phyloP scores from a whole-genome alignment of 1,140 invertebrate genomes.

The Ectropis grisescens region DNA sequence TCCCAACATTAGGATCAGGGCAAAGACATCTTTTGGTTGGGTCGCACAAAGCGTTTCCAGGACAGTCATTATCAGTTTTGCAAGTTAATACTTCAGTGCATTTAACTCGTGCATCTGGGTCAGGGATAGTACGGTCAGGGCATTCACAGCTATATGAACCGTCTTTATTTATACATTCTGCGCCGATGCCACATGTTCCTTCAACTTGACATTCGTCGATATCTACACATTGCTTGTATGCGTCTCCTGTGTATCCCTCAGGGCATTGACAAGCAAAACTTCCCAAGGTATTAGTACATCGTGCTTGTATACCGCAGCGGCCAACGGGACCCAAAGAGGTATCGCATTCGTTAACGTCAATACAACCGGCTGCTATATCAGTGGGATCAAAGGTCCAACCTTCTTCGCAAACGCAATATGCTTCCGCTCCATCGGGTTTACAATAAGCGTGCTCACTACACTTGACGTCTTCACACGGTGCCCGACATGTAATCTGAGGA shows the following conservation, averaged over 20 bases:
- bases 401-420: slow-evolving; percentile 93
- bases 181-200: slow-evolving; percentile 81
- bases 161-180: slow-evolving; percentile 82
- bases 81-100: slow-evolving; percentile 88
- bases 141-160: slow-evolving; percentile 86
- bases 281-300: slow-evolving; percentile 87
- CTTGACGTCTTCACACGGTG: slow-evolving; percentile 91
- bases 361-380: slow-evolving; percentile 89
- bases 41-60: slow-evolving; percentile 91
- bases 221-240: slow-evolving; percentile 82
- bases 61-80: slow-evolving; percentile 81
- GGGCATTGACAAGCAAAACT: slow-evolving; percentile 84
- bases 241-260: slow-evolving; percentile 84
- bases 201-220: slow-evolving; percentile 83
- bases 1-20: slow-evolving; percentile 90
- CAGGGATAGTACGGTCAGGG: slow-evolving; percentile 83
- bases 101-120: slow-evolving; percentile 83
- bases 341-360: slow-evolving; percentile 96
- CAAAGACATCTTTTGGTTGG: slow-evolving; percentile 83
- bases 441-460: slow-evolving; percentile 91
- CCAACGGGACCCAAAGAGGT: slow-evolving; percentile 80
- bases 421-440: slow-evolving; percentile 89
- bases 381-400: slow-evolving; percentile 93
- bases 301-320: slow-evolving; percentile 85
- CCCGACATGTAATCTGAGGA: slow-evolving; percentile 85